phyloP scores from a whole-genome alignment of 2,797 vertebrate species.

The Lepilemur septentrionalis region DNA sequence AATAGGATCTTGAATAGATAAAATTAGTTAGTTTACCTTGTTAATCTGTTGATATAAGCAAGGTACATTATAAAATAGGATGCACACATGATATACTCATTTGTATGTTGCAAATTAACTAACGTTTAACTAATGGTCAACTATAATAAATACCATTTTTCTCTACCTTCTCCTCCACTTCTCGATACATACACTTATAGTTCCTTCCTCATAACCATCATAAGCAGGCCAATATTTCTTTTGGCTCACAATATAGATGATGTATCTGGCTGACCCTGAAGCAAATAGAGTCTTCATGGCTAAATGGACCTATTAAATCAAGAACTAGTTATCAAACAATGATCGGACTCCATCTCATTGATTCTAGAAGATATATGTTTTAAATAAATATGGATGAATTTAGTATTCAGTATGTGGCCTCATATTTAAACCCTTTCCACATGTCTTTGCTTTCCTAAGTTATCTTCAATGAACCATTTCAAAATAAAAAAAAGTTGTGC shows the following conservation, averaged over 20 bases:
- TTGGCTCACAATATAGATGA: neutral
- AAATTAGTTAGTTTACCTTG: neutral
- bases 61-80: neutral
- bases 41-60: neutral
- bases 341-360: neutral
- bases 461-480: conserved; percentile 44
- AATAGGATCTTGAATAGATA: neutral
- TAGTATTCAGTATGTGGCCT: neutral
- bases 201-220: neutral
- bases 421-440: neutral
- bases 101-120: neutral
- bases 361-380: neutral
- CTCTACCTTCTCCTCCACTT: neutral
- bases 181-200: neutral
- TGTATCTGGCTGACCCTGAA: too few relatives aligned
- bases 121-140: neutral
- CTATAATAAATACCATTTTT: neutral
- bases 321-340: neutral
- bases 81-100: neutral
- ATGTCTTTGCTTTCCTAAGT: neutral
- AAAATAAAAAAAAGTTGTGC: neutral
- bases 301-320: neutral
- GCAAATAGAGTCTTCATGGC: too few relatives aligned
- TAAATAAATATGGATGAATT: neutral
- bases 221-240: neutral